phyloP scores from a whole-genome alignment of 2,113 vertebrate species.

The Hydrolagus affinis region DNA sequence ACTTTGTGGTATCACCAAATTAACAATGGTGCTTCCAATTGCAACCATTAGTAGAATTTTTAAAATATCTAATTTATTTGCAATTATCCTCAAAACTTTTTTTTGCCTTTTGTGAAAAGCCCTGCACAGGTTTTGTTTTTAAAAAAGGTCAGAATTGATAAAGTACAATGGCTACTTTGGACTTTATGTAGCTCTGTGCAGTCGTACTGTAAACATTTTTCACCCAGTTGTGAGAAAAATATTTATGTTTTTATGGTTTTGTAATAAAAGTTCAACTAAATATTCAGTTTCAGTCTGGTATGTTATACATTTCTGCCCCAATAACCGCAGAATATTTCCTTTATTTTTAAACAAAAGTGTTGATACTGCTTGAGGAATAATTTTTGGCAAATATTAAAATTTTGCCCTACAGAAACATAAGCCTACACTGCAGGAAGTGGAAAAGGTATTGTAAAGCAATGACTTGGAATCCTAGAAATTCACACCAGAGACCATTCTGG shows the following conservation, averaged over 20 bases:
- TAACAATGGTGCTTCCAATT: slow-evolving; percentile 31
- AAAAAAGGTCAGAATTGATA: slow-evolving; percentile 29
- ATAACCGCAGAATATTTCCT: not conserved
- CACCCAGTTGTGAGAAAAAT: slow-evolving; percentile 36
- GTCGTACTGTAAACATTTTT: slow-evolving; percentile 26
- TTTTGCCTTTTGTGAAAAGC: slow-evolving; percentile 24
- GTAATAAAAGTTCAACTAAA: slow-evolving; percentile 48
- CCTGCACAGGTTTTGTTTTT: not conserved
- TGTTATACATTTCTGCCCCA: not conserved
- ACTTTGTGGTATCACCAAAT: slow-evolving; percentile 28
- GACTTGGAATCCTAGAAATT: not conserved
- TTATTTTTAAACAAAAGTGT: not conserved
- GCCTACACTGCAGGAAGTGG: too few species aligned
- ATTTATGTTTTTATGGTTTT: slow-evolving; percentile 51
- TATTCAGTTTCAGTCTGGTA: not conserved
- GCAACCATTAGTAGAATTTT: slow-evolving; percentile 20
- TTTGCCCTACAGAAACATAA: not conserved
- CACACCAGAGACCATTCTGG: not conserved
- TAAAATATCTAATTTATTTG: slow-evolving; percentile 29
- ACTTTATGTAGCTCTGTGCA: slow-evolving; percentile 28
- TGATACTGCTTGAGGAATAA: not conserved
- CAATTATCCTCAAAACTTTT: slow-evolving; percentile 23
- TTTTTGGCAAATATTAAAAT: not conserved
- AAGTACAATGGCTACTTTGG: slow-evolving; percentile 20
- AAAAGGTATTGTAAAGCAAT: not conserved